Conservation (phyloP, 1,140 invertebrate genomes). For the Macrobrachium nipponense region DNA sequence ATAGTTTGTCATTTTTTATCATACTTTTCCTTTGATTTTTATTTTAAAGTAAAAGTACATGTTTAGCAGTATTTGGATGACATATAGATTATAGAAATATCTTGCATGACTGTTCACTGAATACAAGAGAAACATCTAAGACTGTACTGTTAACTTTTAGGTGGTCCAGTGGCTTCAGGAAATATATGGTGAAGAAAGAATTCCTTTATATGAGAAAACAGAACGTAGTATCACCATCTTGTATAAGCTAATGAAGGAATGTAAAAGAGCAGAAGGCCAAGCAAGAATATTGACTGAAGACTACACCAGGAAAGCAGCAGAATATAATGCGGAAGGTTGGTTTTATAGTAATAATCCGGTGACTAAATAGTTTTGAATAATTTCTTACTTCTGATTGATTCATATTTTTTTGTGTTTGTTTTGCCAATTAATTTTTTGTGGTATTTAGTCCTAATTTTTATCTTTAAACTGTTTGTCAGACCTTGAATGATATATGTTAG, state of each 20-base stretch:
- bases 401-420: no score
- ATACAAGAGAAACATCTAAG: no score
- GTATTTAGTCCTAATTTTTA: no score
- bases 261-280: slow-evolving; percentile 29
- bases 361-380: no score
- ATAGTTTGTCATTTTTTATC: background rate
- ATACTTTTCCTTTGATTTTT: background rate
- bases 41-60: background rate
- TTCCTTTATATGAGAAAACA: slow-evolving; percentile 48
- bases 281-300: slow-evolving; percentile 31
- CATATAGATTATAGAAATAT: no score
- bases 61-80: no score
- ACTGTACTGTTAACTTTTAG: background rate
- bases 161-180: slow-evolving; percentile 44
- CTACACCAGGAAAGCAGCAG: slow-evolving; percentile 29
- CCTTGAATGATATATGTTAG: no score
- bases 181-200: slow-evolving; percentile 39
- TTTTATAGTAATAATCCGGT: no score
- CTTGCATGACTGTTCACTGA: no score
- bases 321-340: slow-evolving; percentile 47
- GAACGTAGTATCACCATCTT: slow-evolving; percentile 39
- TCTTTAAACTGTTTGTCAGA: no score
- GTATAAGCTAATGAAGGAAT: slow-evolving; percentile 38
- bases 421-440: no score
- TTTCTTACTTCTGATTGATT: no score